phyloP scores from a whole-genome alignment of 30 jellyfish, hydroid and myxozoan species.

The Rhopilema esculentum region DNA sequence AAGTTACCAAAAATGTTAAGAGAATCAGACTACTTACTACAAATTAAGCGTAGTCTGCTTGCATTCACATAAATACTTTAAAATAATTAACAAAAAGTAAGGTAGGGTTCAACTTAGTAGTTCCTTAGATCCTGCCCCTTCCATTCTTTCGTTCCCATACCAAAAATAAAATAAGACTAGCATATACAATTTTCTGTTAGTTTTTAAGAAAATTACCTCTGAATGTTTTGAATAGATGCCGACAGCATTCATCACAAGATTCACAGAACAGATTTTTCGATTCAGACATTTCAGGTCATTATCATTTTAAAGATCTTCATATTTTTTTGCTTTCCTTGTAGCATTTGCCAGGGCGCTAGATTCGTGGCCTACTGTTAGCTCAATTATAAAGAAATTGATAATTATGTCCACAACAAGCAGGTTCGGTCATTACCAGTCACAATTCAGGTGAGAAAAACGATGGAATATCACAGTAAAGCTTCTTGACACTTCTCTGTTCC shows the following conservation, averaged over 20 bases:
- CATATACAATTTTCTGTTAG: not conserved
- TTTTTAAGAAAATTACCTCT: not conserved
- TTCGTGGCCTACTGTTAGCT: too few species aligned
- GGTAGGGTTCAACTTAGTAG: not conserved
- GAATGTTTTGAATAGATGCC: not conserved
- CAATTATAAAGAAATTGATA: constrained; percentile 2
- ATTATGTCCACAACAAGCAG: constrained; percentile 1
- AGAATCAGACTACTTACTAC: constrained; percentile 20
- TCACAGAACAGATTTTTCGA: constrained; percentile 2
- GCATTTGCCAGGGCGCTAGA: constrained; percentile 9
- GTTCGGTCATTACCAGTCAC: constrained; percentile 23
- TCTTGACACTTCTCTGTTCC: not conserved
- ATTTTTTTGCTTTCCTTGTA: constrained; percentile 6
- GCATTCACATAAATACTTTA: constrained; percentile 9
- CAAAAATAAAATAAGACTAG: not conserved
- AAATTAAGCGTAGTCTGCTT: constrained; percentile 24
- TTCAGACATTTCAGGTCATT: not conserved
- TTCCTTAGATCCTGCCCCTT: constrained; percentile 1
- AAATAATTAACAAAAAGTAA: not conserved
- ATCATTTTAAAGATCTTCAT: constrained; percentile 9
- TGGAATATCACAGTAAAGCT: constrained; percentile 21
- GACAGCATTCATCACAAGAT: constrained; percentile 15
- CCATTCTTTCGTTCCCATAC: not conserved
- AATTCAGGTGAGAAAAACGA: not conserved
- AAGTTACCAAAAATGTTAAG: too few species aligned